phyloP scores from a whole-genome alignment of 2,113 vertebrate genomes.

The Xenopus laevis region DNA sequence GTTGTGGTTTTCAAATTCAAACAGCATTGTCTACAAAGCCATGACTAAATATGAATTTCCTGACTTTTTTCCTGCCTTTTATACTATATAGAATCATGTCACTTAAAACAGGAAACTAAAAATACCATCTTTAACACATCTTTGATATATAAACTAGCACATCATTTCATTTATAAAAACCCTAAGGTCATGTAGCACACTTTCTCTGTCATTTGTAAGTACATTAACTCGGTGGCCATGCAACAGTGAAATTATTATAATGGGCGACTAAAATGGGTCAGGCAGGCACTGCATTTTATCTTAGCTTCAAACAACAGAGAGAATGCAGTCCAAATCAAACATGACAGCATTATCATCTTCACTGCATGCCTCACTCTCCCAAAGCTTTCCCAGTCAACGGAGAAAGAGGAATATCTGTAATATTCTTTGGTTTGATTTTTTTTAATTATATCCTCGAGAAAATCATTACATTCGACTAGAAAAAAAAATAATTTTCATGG shows the following conservation, averaged over 20 bases:
- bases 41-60: slow-evolving; percentile 17
- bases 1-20: too few species aligned
- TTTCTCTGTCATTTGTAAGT: slow-evolving; percentile 88
- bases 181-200: slow-evolving; percentile 84
- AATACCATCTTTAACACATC: slow-evolving; percentile 61
- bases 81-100: slow-evolving; percentile 43
- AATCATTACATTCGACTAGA: slow-evolving; percentile 41
- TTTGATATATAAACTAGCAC: slow-evolving; percentile 73
- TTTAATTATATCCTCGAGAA: slow-evolving; percentile 45
- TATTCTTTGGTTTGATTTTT: slow-evolving; percentile 34
- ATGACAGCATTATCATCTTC: slow-evolving; percentile 56
- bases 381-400: slow-evolving; percentile 43
- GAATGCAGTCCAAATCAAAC: slow-evolving; percentile 63
- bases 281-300: slow-evolving; percentile 71
- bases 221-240: slow-evolving; percentile 83
- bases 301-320: slow-evolving; percentile 72
- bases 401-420: slow-evolving; percentile 32
- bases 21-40: slow-evolving; percentile 47
- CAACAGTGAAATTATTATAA: slow-evolving; percentile 86
- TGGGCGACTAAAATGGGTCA: slow-evolving; percentile 84
- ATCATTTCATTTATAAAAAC: slow-evolving; percentile 84
- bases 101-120: slow-evolving; percentile 44
- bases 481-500: slow-evolving; percentile 40
- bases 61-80: slow-evolving; percentile 33
- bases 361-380: slow-evolving; percentile 40